phyloP scores from a whole-genome alignment of 1,140 invertebrate species.

The Geopemphigus sp. region DNA sequence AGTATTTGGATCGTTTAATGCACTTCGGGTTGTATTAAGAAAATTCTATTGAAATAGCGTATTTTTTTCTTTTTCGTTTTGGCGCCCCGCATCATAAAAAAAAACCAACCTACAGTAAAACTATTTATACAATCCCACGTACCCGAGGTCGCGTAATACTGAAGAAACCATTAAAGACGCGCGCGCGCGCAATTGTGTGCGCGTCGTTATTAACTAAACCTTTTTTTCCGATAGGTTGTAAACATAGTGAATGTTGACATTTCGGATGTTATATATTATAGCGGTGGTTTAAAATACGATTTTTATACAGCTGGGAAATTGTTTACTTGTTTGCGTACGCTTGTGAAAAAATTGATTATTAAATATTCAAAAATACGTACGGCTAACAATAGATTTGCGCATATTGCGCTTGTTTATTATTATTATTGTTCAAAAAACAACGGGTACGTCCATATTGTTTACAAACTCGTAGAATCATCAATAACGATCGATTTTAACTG shows the following conservation, averaged over 20 bases:
- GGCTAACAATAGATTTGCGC: too few relatives aligned
- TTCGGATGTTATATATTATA: neutral
- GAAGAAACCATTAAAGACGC: constrained; percentile 8
- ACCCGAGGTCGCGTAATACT: neutral
- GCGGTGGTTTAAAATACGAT: too few relatives aligned
- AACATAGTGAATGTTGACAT: neutral
- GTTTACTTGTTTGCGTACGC: too few relatives aligned
- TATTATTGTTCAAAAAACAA: too few relatives aligned
- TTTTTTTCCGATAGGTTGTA: neutral
- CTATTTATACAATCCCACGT: constrained; percentile 19
- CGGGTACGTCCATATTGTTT: too few relatives aligned
- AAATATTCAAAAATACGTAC: too few relatives aligned
- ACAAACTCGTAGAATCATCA: too few relatives aligned
- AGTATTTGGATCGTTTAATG: constrained; percentile 18
- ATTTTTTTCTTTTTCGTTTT: constrained; percentile 11
- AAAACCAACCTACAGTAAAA: constrained; percentile 1
- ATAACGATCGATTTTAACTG: too few relatives aligned
- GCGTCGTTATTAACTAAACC: neutral
- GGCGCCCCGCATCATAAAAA: constrained; percentile 15
- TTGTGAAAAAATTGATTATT: too few relatives aligned
- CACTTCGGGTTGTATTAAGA: neutral
- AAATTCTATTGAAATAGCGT: constrained; percentile 18
- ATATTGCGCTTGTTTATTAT: too few relatives aligned
- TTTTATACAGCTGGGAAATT: too few relatives aligned
- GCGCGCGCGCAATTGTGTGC: too few relatives aligned